Conservation (phyloP, 2,888 invertebrate genomes). For the Brachypalpus laphriformis region DNA sequence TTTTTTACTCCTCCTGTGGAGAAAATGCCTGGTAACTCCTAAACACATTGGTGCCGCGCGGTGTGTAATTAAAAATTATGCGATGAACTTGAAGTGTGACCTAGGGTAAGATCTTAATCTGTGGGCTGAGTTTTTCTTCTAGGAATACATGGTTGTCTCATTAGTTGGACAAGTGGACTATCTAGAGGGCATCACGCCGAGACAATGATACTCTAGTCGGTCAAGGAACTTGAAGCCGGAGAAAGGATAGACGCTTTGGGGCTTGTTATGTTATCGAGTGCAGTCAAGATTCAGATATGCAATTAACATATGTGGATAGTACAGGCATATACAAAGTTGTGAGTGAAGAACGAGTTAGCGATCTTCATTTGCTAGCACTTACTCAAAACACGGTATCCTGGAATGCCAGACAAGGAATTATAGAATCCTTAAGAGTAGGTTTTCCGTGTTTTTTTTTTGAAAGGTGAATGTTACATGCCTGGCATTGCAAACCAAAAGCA, state of each 20-base stretch:
- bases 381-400: no score
- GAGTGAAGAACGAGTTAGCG: no score
- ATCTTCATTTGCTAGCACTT: no score
- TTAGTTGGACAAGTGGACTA: conserved; percentile 43
- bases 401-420: no score
- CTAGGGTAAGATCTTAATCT: conserved; percentile 70
- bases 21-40: background rate
- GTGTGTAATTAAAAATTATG: conserved; percentile 64
- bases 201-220: background rate
- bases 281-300: background rate
- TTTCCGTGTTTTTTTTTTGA: no score
- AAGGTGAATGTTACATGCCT: no score
- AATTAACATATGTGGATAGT: no score
- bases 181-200: conserved; percentile 19
- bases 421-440: no score
- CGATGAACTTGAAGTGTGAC: conserved; percentile 65
- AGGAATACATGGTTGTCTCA: conserved; percentile 35
- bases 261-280: background rate
- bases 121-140: conserved; percentile 31
- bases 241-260: background rate
- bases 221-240: background rate
- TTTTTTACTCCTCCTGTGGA: background rate
- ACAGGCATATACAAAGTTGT: no score
- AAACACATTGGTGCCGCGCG: background rate
- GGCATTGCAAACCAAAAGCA: no score